Base-by-base conservation (phyloP, 2,888 invertebrate genomes). In the Troides helena region DNA sequence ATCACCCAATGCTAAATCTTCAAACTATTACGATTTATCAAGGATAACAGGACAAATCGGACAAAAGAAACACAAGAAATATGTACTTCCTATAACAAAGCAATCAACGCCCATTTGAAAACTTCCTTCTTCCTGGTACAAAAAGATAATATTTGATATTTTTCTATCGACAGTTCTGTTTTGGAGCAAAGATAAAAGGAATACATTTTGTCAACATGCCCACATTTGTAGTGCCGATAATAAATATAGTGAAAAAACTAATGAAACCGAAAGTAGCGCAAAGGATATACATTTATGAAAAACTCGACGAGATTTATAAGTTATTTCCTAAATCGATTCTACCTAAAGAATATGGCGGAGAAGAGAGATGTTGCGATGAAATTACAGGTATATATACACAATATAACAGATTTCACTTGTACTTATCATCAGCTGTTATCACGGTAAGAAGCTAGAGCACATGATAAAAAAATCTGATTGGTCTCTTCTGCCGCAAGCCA, bases 201-300 rank as follows among this genome's bases (percentile, higher is more conserved):
- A 81, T 93, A 2, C 86, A 92, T 69, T 75, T 92, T 12, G 71
- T 93, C 23, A 87, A 90, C 46, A 69, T 81, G 0, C 88, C 89
- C 0, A 85, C 84, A 64, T 78, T 87, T 59, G 78, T 93, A 0
- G 85, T 89, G 53, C 78, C 84, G 5, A 21, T 92, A 0, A 70
- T 91, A 1, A 75, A 76, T 1, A 60, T 93, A 12, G 57, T 89
- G 0, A 92, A 86, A 72, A 85, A 82, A 71, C 72, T 83, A 0
- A 63, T 86, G 6, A 83, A 78, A 58, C 75, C 77, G 0, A 87
- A 86, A 71, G 53, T 86, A 0, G 74, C 65, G 0, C 71, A 73
- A 6, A 74, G 81, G n/a, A 68, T 83, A 18, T 39, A 73, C 12
- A 74, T 81, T 0, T 79, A 81, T 14, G 76, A 73, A 4, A 70